phyloP scores from a whole-genome alignment of 2,113 vertebrate species.

The Zosterops pallidus region DNA sequence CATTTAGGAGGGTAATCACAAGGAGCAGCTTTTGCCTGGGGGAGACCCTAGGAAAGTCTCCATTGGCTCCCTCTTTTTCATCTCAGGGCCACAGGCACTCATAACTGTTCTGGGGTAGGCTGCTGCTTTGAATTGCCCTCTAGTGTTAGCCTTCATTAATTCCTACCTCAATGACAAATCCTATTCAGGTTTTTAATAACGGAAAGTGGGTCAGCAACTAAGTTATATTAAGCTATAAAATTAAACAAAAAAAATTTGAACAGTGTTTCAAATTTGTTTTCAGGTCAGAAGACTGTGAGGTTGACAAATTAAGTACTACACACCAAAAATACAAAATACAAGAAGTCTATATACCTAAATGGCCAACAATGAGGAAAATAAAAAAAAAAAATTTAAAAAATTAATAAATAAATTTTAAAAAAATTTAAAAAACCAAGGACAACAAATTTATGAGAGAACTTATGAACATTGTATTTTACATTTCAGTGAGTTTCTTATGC shows the following conservation, averaged over 20 bases:
- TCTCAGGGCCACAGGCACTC: background rate
- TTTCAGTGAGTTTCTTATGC: background rate
- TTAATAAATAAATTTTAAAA: no score
- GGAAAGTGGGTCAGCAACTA: conserved; percentile 45
- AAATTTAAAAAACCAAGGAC: background rate
- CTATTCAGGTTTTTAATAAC: conserved; percentile 35
- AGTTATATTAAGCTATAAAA: conserved; percentile 1
- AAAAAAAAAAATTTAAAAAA: no score
- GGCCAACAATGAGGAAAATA: background rate
- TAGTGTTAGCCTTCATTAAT: conserved; percentile 52
- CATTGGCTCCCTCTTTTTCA: background rate
- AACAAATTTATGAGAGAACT: background rate
- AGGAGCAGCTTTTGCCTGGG: background rate
- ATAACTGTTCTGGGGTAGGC: background rate
- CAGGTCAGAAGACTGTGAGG: background rate
- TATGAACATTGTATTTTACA: background rate
- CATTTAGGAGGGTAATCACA: background rate
- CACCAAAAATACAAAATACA: background rate
- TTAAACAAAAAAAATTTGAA: background rate
- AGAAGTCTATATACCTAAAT: background rate
- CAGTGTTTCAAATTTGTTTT: background rate
- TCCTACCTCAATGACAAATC: conserved; percentile 33
- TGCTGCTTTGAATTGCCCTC: conserved; percentile 61
- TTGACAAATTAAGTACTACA: background rate
- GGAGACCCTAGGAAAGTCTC: background rate